These are phyloP conservation scores for Dendroctonus ponderosae DNA, from an alignment of 1,140 invertebrate genomes.

Conservation along the genomic window DNA sequence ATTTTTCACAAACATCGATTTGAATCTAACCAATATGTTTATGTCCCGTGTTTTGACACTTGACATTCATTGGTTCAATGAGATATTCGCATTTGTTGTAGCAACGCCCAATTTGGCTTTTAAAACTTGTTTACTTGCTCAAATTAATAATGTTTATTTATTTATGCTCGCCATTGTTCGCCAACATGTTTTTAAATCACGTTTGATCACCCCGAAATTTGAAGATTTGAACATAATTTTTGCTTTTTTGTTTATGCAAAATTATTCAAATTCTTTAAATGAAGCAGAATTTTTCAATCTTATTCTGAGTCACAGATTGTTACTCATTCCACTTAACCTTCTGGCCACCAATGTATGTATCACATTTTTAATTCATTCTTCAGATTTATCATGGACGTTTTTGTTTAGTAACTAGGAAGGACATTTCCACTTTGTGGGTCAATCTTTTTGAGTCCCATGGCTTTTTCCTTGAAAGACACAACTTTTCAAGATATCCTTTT, in stretches of 20 bases:
- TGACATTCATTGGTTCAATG: constrained; percentile 8
- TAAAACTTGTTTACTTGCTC: constrained; percentile 7
- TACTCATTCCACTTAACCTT: constrained; percentile 25
- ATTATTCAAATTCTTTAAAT: no score
- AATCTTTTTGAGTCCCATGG: no score
- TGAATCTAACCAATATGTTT: constrained; percentile 31
- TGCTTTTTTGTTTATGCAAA: no score
- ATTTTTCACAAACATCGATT: constrained; percentile 19
- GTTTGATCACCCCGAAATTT: no score
- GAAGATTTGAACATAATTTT: no score
- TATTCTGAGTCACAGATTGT: constrained; percentile 11
- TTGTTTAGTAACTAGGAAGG: not conserved
- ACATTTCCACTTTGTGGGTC: no score
- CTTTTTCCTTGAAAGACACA: no score
- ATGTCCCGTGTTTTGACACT: constrained; percentile 22
- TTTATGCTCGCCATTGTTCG: no score
- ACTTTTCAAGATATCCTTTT: no score
- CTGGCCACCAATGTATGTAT: not conserved
- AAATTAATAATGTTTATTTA: not conserved
- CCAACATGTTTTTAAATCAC: no score
- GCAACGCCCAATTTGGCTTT: constrained; percentile 25
- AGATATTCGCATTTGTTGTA: constrained; percentile 22
- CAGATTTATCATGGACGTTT: constrained; percentile 1
- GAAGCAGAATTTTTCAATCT: not conserved
- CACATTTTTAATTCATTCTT: not conserved